Conservation (phyloP, 1,140 invertebrate genomes). For the Drosophila pallidifrons region DNA sequence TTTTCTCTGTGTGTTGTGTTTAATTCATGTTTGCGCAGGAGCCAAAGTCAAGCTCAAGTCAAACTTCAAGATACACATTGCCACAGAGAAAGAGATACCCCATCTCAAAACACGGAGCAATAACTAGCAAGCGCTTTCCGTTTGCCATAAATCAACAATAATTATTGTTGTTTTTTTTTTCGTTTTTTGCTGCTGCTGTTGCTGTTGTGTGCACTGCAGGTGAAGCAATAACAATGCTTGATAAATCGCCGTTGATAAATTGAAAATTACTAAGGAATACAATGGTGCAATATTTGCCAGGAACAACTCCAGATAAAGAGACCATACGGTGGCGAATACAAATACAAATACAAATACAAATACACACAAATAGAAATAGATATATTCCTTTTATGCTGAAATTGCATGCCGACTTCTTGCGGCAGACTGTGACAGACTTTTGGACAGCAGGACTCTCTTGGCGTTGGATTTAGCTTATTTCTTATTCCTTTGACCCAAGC, state of each 20-base stretch:
- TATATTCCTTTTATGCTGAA: slow-evolving; percentile 48
- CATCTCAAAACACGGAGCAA: not conserved
- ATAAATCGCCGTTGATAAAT: slow-evolving; percentile 79
- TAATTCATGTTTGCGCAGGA: slow-evolving; percentile 40
- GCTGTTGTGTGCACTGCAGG: slow-evolving; percentile 46
- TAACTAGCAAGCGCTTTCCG: slow-evolving; percentile 27
- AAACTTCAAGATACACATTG: slow-evolving; percentile 32
- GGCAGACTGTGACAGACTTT: slow-evolving; percentile 10
- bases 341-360: slow-evolving; percentile 5
- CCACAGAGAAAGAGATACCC: slow-evolving; percentile 17
- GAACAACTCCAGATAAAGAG: not conserved
- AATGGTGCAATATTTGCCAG: slow-evolving; percentile 42
- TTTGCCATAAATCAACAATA: slow-evolving; percentile 77
- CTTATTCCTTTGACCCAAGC: slow-evolving; percentile 30
- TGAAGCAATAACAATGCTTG: slow-evolving; percentile 57
- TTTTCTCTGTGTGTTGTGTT: not conserved
- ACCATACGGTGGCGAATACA: not conserved
- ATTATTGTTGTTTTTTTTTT: slow-evolving; percentile 59
- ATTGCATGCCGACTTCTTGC: slow-evolving; percentile 70
- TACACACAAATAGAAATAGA: slow-evolving; percentile 8
- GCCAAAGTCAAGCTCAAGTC: slow-evolving; percentile 55
- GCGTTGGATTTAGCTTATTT: slow-evolving; percentile 30
- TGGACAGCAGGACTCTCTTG: slow-evolving; percentile 1
- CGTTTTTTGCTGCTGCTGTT: too few relatives aligned
- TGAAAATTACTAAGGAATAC: slow-evolving; percentile 69